These are phyloP conservation scores for Medauroidea extradentata DNA, from an alignment of 1,140 invertebrate species.

Conservation along the genomic window DNA sequence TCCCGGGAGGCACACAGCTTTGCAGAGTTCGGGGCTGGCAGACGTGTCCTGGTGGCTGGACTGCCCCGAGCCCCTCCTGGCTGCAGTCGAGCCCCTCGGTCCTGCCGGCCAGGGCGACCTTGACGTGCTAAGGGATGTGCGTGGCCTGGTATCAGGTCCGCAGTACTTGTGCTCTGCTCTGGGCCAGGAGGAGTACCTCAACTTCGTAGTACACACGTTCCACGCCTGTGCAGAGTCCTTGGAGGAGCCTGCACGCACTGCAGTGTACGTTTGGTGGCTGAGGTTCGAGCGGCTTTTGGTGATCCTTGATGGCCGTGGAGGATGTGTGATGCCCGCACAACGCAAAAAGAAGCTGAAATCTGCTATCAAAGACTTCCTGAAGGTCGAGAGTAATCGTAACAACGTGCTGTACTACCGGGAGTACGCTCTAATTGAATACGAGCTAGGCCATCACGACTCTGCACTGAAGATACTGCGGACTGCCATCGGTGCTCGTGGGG, in stretches of 20 bases:
- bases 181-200: constrained; percentile 54
- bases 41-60: constrained; percentile 49
- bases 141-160: constrained; percentile 40
- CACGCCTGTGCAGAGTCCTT: constrained; percentile 40
- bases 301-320: constrained; percentile 44
- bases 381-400: constrained; percentile 49
- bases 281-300: constrained; percentile 54
- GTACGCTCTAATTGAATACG: constrained; percentile 57
- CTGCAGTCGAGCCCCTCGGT: constrained; percentile 20
- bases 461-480: constrained; percentile 23
- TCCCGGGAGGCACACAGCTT: constrained; percentile 43
- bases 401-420: constrained; percentile 55
- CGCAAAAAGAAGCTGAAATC: constrained; percentile 47
- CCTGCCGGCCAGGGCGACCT: not conserved
- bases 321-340: constrained; percentile 38
- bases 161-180: constrained; percentile 54
- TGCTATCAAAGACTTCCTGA: constrained; percentile 52
- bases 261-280: constrained; percentile 55
- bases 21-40: constrained; percentile 45
- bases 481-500: not conserved
- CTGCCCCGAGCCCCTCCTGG: constrained; percentile 47
- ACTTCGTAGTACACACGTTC: constrained; percentile 45
- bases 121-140: not conserved
- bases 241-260: constrained; percentile 32
- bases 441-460: constrained; percentile 44